These are phyloP conservation scores for Tryphoninae sp. DNA, from an alignment of 2,888 invertebrate genomes.

Conservation along the genomic window DNA sequence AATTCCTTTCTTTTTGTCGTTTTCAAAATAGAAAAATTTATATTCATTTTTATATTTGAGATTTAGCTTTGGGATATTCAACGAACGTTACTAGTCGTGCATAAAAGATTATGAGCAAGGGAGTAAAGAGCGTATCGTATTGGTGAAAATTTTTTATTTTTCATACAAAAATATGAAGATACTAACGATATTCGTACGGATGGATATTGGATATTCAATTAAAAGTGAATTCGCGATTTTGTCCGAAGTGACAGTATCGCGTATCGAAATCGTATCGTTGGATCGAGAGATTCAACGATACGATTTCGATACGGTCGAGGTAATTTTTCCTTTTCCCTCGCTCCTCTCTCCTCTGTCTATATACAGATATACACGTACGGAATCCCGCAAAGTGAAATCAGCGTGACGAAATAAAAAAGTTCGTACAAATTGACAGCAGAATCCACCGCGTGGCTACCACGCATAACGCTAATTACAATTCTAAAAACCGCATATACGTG, in stretches of 20 bases:
- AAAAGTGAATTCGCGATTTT: slow-evolving; percentile 15
- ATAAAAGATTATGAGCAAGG: neutral
- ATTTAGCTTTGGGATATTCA: neutral
- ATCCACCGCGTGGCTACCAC: slow-evolving; percentile 17
- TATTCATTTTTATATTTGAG: neutral
- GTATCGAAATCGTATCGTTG: slow-evolving; percentile 22
- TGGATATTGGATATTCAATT: slow-evolving; percentile 7
- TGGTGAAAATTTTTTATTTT: neutral
- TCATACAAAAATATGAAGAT: neutral
- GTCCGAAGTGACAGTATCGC: slow-evolving; percentile 5
- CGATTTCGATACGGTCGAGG: too few species aligned
- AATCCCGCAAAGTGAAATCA: neutral
- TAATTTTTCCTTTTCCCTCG: neutral
- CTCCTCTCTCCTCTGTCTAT: neutral
- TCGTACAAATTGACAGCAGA: slow-evolving; percentile 18
- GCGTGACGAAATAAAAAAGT: too few species aligned
- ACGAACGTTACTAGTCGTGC: neutral
- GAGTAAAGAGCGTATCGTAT: neutral
- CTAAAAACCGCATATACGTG: slow-evolving; percentile 30
- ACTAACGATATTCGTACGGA: neutral
- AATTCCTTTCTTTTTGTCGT: neutral
- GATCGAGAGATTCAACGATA: too few species aligned
- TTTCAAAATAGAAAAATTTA: neutral
- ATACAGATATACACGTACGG: too few species aligned
- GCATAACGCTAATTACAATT: slow-evolving; percentile 64